phyloP scores from a whole-genome alignment of 2,797 vertebrate genomes.

The Staurois parvus region DNA sequence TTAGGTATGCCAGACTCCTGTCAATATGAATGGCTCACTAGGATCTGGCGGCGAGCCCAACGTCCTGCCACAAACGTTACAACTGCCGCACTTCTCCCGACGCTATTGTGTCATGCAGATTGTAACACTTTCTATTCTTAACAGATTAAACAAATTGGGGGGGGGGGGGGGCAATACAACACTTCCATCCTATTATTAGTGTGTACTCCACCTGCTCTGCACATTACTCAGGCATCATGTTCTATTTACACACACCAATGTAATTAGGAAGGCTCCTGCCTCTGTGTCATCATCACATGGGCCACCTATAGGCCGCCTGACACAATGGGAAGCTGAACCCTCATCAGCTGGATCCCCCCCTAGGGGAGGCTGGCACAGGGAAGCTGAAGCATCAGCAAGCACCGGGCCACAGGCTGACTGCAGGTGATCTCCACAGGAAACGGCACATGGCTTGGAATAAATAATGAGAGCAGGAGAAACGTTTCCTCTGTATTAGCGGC shows the following conservation, averaged over 20 bases:
- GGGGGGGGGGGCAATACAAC: slow-evolving; percentile 11
- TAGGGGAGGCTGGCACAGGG: neutral
- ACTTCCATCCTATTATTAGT: neutral
- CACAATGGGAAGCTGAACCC: too few relatives aligned
- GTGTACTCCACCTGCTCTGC: neutral
- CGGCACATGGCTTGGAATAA: neutral
- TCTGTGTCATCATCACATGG: neutral
- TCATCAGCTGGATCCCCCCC: too few relatives aligned
- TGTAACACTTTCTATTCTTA: slow-evolving; percentile 18
- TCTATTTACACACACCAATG: neutral
- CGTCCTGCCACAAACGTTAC: neutral
- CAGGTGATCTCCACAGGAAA: neutral
- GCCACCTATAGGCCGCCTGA: neutral
- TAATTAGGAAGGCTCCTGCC: neutral
- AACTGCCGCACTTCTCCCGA: neutral
- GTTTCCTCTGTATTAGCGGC: neutral
- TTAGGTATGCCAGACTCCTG: neutral
- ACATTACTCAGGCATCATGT: too few relatives aligned
- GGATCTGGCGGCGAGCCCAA: slow-evolving; percentile 1
- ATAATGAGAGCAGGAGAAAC: neutral
- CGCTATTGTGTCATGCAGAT: slow-evolving; percentile 12
- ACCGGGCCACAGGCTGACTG: neutral
- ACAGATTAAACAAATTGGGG: neutral
- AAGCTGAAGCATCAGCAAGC: too few relatives aligned
- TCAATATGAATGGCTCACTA: neutral